Percentiles rank a stretch among this genome's conserved stretches.
These are phyloP conservation scores for Quadroppia sp. DNA, from an alignment of 2,888 invertebrate genomes.

Conservation along the genomic window DNA sequence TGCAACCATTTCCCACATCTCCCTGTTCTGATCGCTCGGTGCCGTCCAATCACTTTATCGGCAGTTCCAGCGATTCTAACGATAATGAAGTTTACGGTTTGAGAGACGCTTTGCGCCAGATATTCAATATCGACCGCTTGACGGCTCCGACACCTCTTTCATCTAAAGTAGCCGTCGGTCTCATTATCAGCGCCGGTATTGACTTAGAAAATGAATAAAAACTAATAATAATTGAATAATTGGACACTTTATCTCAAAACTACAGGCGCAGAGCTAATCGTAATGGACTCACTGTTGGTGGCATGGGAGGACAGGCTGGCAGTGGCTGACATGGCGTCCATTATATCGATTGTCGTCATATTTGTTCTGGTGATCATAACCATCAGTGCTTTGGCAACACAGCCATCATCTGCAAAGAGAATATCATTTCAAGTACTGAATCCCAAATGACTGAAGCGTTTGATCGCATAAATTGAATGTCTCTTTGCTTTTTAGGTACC, in stretches of 20 bases:
- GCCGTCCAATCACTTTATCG: slow-evolving; percentile 11
- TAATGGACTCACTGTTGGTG: slow-evolving; percentile 49
- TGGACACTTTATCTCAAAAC: neutral
- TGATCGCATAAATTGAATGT: neutral
- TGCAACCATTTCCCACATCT: slow-evolving; percentile 4
- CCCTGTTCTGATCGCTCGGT: slow-evolving; percentile 20
- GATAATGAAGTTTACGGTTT: slow-evolving; percentile 41
- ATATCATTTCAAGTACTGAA: slow-evolving; percentile 40
- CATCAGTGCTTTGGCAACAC: slow-evolving; percentile 34
- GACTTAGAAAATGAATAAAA: no score
- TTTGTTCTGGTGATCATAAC: slow-evolving; percentile 39
- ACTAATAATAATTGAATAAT: no score
- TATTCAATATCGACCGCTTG: slow-evolving; percentile 42
- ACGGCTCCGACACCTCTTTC: slow-evolving; percentile 43
- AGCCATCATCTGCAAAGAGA: slow-evolving; percentile 36
- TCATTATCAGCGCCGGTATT: slow-evolving; percentile 44
- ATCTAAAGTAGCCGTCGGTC: slow-evolving; percentile 42
- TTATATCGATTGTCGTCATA: neutral
- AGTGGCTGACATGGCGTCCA: slow-evolving; percentile 36
- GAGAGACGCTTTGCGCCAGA: slow-evolving; percentile 42
- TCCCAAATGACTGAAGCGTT: neutral
- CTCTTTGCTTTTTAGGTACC: slow-evolving; percentile 40
- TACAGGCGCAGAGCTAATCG: slow-evolving; percentile 48
- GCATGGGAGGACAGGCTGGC: slow-evolving; percentile 49
- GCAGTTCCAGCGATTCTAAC: slow-evolving; percentile 33